phyloP scores from a whole-genome alignment of 1,140 invertebrate species.

The Pogonus chalceus region DNA sequence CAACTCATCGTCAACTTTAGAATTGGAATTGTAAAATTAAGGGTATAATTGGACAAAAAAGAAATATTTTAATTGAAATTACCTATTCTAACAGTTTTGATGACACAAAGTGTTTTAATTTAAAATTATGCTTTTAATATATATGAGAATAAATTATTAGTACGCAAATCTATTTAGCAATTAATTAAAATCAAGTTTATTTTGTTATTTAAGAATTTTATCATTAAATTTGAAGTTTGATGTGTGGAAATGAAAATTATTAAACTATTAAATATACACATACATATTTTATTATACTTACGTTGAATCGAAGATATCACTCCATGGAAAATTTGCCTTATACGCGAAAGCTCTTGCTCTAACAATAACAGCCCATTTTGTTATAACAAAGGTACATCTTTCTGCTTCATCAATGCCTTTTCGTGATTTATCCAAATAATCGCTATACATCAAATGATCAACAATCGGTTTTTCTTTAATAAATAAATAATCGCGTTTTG shows the following conservation, averaged over 20 bases:
- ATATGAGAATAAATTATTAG: constrained; percentile 13
- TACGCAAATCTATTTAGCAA: neutral
- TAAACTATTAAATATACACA: neutral
- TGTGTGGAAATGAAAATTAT: neutral
- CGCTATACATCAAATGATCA: constrained; percentile 52
- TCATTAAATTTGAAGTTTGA: too few relatives aligned
- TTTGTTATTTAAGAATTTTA: too few relatives aligned
- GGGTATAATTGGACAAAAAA: too few relatives aligned
- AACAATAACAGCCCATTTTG: constrained; percentile 49
- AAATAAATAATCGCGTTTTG: constrained; percentile 46
- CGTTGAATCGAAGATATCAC: constrained; percentile 52
- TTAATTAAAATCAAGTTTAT: neutral
- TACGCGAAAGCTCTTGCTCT: constrained; percentile 59
- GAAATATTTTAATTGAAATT: too few relatives aligned
- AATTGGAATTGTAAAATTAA: too few relatives aligned
- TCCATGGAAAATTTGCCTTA: constrained; percentile 45
- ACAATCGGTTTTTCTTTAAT: constrained; percentile 54
- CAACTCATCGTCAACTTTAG: too few relatives aligned
- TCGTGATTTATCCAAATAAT: constrained; percentile 53
- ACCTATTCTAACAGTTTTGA: too few relatives aligned
- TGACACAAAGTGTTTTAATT: too few relatives aligned
- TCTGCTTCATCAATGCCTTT: constrained; percentile 44
- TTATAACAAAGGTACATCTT: constrained; percentile 62
- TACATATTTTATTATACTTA: constrained; percentile 44
- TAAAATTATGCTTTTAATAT: neutral